These are phyloP conservation scores for Leptopilina boulardi DNA, from an alignment of 1,140 invertebrate species.

Conservation along the genomic window DNA sequence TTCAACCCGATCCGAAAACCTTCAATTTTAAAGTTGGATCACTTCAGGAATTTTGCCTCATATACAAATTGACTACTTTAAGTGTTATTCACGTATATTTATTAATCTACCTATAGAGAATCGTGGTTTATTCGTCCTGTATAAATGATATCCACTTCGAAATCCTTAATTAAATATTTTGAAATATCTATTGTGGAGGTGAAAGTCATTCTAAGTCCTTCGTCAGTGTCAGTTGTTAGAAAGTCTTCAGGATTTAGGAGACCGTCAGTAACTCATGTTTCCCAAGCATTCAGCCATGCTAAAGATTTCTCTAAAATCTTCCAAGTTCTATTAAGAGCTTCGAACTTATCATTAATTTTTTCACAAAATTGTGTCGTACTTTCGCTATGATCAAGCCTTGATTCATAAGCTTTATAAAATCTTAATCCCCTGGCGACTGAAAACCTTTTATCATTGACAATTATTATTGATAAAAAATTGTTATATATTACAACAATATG, in stretches of 20 bases:
- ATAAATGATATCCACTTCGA: neutral
- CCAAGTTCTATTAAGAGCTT: constrained; percentile 33
- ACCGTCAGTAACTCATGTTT: no score
- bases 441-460: constrained; percentile 12
- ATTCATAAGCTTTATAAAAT: constrained; percentile 15
- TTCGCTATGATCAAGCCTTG: constrained; percentile 25
- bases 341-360: constrained; percentile 40
- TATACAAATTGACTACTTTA: no score
- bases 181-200: neutral
- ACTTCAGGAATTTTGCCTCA: no score
- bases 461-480: neutral
- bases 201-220: no score
- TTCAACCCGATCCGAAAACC: no score
- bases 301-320: no score
- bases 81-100: no score
- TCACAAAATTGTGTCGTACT: constrained; percentile 36
- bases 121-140: neutral
- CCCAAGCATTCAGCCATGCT: no score
- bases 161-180: neutral
- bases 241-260: no score
- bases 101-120: neutral
- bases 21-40: no score
- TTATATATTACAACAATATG: no score
- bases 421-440: constrained; percentile 22
- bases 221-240: no score